These are phyloP conservation scores for Spatula clypeata DNA, from an alignment of 2,797 vertebrate species.

Conservation along the genomic window DNA sequence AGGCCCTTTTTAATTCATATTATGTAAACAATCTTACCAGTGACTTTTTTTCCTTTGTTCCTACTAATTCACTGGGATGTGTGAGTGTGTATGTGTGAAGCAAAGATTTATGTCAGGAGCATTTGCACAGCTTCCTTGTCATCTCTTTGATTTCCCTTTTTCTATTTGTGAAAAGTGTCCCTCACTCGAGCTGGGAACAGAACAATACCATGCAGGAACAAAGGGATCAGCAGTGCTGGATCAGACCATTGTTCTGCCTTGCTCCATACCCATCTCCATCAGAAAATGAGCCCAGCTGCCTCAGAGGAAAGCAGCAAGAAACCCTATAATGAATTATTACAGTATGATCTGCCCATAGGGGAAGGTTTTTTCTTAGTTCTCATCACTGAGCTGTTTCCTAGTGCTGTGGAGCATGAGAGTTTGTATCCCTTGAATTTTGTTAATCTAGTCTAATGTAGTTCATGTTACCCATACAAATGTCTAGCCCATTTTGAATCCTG, in stretches of 20 bases:
- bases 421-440: not conserved
- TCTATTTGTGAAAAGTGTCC: not conserved
- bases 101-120: not conserved
- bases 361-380: not conserved
- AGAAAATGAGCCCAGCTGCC: not conserved
- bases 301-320: not conserved
- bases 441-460: not conserved
- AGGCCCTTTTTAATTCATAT: not conserved
- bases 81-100: rapidly evolving
- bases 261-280: rapidly evolving
- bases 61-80: conserved; percentile 5
- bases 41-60: conserved; percentile 10
- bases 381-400: not conserved
- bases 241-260: not conserved
- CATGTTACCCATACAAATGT: not conserved
- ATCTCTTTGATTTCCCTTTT: not conserved
- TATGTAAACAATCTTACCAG: conserved; percentile 36
- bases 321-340: not conserved
- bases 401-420: rapidly evolving
- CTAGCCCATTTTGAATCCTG: not conserved
- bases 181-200: not conserved
- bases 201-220: not conserved
- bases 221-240: not conserved
- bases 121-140: not conserved
- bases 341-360: not conserved